These are phyloP conservation scores for Sardinella longiceps DNA, from an alignment of 2,797 vertebrate species.

Conservation along the genomic window DNA sequence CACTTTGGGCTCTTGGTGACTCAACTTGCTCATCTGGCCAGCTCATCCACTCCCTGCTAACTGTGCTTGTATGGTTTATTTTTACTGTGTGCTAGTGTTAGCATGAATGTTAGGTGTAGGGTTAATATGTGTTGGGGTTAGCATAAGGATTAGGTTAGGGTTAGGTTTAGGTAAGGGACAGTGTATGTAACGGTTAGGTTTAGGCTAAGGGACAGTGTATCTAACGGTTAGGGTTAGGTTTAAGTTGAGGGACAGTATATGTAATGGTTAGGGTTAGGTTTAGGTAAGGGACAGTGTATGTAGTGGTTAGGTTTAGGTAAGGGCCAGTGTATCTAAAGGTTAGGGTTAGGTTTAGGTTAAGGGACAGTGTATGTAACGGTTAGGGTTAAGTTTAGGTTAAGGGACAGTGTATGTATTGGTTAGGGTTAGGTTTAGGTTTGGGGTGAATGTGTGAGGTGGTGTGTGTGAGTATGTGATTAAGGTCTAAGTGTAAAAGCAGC, in stretches of 20 bases:
- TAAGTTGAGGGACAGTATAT: not conserved
- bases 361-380: no score
- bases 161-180: no score
- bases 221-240: no score
- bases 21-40: not conserved
- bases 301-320: no score
- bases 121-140: no score
- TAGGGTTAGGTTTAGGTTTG: no score
- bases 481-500: not conserved
- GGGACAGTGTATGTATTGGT: not conserved
- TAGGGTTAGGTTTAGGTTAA: no score
- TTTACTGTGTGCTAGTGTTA: not conserved
- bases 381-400: no score
- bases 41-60: not conserved
- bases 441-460: not conserved
- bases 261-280: no score
- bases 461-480: not conserved
- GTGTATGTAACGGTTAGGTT: no score
- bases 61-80: not conserved
- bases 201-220: not conserved
- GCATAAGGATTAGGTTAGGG: no score
- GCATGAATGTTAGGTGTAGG: not conserved
- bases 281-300: not conserved
- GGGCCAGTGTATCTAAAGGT: no score
- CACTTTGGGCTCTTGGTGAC: not conserved